Base-by-base conservation (phyloP, 2,797 vertebrate genomes). In the Cuniculus paca region DNA sequence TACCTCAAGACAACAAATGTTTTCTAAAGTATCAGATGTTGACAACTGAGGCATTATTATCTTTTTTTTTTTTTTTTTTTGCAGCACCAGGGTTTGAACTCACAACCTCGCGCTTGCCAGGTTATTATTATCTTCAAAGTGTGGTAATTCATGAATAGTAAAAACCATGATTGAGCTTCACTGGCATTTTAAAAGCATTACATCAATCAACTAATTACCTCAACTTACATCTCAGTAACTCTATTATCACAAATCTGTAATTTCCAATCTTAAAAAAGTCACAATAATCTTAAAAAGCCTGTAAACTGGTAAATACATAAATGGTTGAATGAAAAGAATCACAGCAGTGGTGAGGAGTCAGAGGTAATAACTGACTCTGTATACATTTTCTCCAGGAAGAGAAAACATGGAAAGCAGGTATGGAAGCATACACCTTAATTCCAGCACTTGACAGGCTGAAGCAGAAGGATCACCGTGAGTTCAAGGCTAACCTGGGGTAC, bases 261-360 rank as follows among this genome's bases (percentile, higher is more conserved):
- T 90, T 81, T 17, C 16, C 86, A n/a, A 90, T 52, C 11, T 63
- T 3, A 45, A 95, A 97, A 91, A 70, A 28, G 11, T 92, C 48
- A 36, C 13, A 74, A 85, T n/a, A 48, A 85, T 87, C 28, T 84
- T 54, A 89, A 85, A 93, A 45, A 68, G 63, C 34, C 61, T 16
- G 2, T 17, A 65, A 83, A 36, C 1, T 90, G 31, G 9, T 78
- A 87, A 22, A 50, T 91, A 22, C 78, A 56, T 28, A 12, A 39
- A 42, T 22, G 45, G 63, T 24, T 79, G 31, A 75, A 80, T 34
- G 17, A 85, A 88, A 9, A 93, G 2, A 20, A 88, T 85, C 60
- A 94, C 7, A 87, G 58, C 9, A 31, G 3, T 2, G 6, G 11
- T 82, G 6, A 90, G 10, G 24, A 93, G 16, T 87, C 58, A 89